Evolutionary conservation across 2,888 invertebrate genomes (phyloP).

Genomic region (Drosophila infuscata): DNA sequence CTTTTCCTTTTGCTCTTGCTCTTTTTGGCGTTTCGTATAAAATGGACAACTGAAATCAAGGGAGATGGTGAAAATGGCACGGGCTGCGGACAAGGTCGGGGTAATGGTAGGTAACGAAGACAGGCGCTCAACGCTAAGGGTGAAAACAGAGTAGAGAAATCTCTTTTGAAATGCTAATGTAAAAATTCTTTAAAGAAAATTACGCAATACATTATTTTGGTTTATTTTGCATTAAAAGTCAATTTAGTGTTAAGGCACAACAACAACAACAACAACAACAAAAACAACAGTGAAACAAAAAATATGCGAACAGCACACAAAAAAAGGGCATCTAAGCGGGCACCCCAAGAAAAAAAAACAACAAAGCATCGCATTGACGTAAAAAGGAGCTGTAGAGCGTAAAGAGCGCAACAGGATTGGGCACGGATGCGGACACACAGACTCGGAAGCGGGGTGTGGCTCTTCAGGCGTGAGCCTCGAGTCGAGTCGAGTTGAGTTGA

Average conservation of each 20-base stretch:
- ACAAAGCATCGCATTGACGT: slow-evolving; percentile 18
- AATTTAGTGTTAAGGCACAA: slow-evolving; percentile 78
- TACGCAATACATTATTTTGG: slow-evolving; percentile 82
- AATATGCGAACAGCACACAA: slow-evolving; percentile 39
- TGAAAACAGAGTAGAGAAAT: slow-evolving; percentile 61
- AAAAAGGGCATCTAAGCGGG: slow-evolving; percentile 50
- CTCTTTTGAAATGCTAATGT: slow-evolving; percentile 82
- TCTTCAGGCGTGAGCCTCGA: slow-evolving; percentile 51
- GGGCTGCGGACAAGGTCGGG: background rate
- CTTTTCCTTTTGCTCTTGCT: slow-evolving; percentile 33
- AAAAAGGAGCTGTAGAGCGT: slow-evolving; percentile 69
- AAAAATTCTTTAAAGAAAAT: slow-evolving; percentile 81
- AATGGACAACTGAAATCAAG: slow-evolving; percentile 63
- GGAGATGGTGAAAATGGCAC: slow-evolving; percentile 35
- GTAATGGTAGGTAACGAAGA: slow-evolving; percentile 30
- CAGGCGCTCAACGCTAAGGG: slow-evolving; percentile 27
- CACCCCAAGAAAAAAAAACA: slow-evolving; percentile 38
- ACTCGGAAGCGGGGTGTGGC: slow-evolving; percentile 20
- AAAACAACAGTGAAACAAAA: slow-evolving; percentile 21
- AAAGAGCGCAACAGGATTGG: slow-evolving; percentile 77
- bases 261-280: slow-evolving; percentile 16
- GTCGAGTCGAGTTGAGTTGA: slow-evolving; percentile 14
- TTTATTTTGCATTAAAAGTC: slow-evolving; percentile 82
- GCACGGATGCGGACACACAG: slow-evolving; percentile 25
- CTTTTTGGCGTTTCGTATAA: slow-evolving; percentile 33